phyloP scores from a whole-genome alignment of 2,113 vertebrate genomes.

The Megaptera novaeangliae region DNA sequence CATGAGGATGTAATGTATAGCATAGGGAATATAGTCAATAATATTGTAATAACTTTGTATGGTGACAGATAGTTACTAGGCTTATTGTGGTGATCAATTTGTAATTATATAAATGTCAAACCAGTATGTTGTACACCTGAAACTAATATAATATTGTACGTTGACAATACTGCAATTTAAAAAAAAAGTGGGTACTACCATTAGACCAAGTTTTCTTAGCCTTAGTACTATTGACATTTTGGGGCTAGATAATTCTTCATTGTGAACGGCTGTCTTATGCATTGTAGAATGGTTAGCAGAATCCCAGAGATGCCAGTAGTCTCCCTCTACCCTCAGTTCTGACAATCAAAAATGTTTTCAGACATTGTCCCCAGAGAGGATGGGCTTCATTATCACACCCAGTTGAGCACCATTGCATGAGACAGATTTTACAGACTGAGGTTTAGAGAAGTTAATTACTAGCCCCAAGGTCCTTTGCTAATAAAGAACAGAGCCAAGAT shows the following conservation, averaged over 20 bases:
- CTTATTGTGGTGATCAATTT: not conserved
- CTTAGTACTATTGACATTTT: not conserved
- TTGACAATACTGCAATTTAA: not conserved
- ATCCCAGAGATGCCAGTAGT: not conserved
- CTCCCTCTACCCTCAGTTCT: not conserved
- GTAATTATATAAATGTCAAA: not conserved
- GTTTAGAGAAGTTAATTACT: not conserved
- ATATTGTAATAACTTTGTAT: not conserved
- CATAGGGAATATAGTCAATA: not conserved
- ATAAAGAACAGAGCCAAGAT: not conserved
- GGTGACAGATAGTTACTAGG: not conserved
- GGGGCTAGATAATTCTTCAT: not conserved
- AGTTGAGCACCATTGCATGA: not conserved
- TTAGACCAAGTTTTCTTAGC: not conserved
- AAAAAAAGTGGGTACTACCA: not conserved
- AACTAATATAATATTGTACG: not conserved
- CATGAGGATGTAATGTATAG: not conserved
- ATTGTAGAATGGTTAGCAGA: not conserved
- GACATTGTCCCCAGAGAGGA: not conserved
- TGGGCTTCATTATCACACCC: not conserved
- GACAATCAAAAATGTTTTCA: not conserved
- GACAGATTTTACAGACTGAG: not conserved
- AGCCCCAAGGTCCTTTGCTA: not conserved
- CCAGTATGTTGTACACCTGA: not conserved
- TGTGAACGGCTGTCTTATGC: not conserved